phyloP scores from a whole-genome alignment of 2,888 invertebrate species.

The Cheilosia impressa region DNA sequence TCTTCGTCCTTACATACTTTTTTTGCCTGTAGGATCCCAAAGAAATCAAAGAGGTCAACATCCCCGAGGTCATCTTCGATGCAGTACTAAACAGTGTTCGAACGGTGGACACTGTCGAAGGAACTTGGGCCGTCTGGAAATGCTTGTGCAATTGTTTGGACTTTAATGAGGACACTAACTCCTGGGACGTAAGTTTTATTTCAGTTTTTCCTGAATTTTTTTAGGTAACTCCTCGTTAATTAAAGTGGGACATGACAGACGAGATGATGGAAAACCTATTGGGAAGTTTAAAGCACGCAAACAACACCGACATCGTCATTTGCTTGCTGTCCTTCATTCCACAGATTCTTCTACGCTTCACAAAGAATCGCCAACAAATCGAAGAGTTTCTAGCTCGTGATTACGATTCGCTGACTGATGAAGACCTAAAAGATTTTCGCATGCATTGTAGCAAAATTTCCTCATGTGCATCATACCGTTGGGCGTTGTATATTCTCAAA shows the following conservation, averaged over 20 bases:
- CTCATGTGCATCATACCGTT: conserved; percentile 79
- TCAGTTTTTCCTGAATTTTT: background rate
- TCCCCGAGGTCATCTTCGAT: conserved; percentile 81
- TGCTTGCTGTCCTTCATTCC: conserved; percentile 79
- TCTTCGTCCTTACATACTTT: background rate
- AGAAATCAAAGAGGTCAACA: conserved; percentile 79
- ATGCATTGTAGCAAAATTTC: conserved; percentile 73
- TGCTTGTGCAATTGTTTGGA: conserved; percentile 81
- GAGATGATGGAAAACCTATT: conserved; percentile 81
- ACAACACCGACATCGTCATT: conserved; percentile 77
- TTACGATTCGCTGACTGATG: conserved; percentile 33
- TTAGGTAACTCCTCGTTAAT: background rate
- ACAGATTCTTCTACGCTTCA: conserved; percentile 78
- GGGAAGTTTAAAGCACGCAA: conserved; percentile 78
- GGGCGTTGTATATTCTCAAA: conserved; percentile 81
- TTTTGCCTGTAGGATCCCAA: conserved; percentile 72
- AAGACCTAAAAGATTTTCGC: conserved; percentile 50
- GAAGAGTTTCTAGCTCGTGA: conserved; percentile 70
- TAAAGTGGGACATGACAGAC: conserved; percentile 81
- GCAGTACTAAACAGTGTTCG: conserved; percentile 79
- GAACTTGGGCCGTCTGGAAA: conserved; percentile 78
- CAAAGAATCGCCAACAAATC: conserved; percentile 78
- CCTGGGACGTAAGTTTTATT: conserved; percentile 76
- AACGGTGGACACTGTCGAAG: conserved; percentile 77
- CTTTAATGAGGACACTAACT: conserved; percentile 77